Percentiles rank a stretch among this genome's conserved stretches.
Conservation (phyloP, 2,888 invertebrate genomes). For the Alloplasta piceator region DNA sequence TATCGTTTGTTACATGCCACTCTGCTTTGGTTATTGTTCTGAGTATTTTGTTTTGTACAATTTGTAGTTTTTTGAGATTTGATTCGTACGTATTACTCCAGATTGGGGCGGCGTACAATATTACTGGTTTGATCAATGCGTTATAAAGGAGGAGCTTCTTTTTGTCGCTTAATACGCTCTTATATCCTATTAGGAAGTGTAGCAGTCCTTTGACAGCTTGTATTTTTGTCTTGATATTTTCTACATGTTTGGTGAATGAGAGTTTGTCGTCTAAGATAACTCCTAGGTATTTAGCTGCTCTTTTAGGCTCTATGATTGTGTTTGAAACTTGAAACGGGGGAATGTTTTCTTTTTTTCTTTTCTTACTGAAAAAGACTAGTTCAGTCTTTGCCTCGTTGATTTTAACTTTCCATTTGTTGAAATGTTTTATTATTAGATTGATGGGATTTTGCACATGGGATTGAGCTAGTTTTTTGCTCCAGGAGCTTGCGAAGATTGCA, state of each 20-base stretch:
- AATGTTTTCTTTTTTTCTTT: background rate
- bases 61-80: slow-evolving; percentile 10
- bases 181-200: slow-evolving; percentile 8
- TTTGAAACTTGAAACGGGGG: background rate
- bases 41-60: slow-evolving; percentile 6
- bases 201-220: slow-evolving; percentile 1
- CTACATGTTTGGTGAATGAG: slow-evolving; percentile 63
- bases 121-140: slow-evolving; percentile 23
- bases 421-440: background rate
- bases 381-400: background rate
- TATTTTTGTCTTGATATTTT: slow-evolving; percentile 4
- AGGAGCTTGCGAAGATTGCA: slow-evolving; percentile 50
- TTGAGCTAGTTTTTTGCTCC: background rate
- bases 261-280: slow-evolving; percentile 66
- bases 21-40: slow-evolving; percentile 33
- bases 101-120: slow-evolving; percentile 14
- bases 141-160: slow-evolving; percentile 19
- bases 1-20: background rate
- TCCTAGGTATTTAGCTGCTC: slow-evolving; percentile 67
- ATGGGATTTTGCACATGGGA: background rate
- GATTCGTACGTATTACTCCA: slow-evolving; percentile 21
- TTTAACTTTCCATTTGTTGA: background rate
- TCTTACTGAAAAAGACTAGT: background rate
- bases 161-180: slow-evolving; percentile 15
- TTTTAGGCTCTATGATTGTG: background rate